Base-by-base conservation (phyloP, 2,888 invertebrate genomes). In the Caenorhabditis imperialis region DNA sequence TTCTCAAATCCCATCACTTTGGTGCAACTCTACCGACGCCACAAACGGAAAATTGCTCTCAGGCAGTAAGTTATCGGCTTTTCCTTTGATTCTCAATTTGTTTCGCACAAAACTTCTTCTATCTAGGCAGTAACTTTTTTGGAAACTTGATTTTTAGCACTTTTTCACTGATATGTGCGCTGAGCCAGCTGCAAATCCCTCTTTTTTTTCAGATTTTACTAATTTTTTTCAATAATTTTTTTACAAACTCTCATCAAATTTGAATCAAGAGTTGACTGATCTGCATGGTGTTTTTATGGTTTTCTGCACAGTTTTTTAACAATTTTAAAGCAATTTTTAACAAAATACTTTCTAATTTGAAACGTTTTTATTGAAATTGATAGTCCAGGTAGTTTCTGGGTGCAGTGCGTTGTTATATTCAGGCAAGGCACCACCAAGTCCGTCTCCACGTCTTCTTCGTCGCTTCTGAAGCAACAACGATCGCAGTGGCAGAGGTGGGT, bases 1-100 rank as follows among this genome's bases (percentile, higher is more conserved):
- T 77, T 88, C 48, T 81, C 79, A 61, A 88, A 86, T 78, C 88
- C 88, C 2, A 83, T 87, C 48, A 88, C 87, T 1, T 67, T 88
- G 16, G 76, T 86, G 6, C 85, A 85, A 53, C 80, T 88, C 8
- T 86, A 85, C 54, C 80, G 85, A 18, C 71, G 86, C 25, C 86
- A 88, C 77, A 84, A 85, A 58, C 54, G 86, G 20, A 88, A 88
- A 61, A 72, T 86, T 33, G 86, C 86, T 2, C 73, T 86, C 7
- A 65, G 85, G 75, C 82, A 84, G 86, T 86, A 60, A 80, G 85
- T 70, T 60, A 7, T 6, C 6, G 6, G 10, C 30, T 30, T 30
- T 30, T 30, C 6, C 30, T 30, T 30, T 30, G 30, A 30, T 30
- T 7, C 30, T n/a, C n/a, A n/a, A n/a, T n/a, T n/a, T 35, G 30